These are phyloP conservation scores for Brotogeris chrysoptera DNA, from an alignment of 2,797 vertebrate species.

Conservation along the genomic window DNA sequence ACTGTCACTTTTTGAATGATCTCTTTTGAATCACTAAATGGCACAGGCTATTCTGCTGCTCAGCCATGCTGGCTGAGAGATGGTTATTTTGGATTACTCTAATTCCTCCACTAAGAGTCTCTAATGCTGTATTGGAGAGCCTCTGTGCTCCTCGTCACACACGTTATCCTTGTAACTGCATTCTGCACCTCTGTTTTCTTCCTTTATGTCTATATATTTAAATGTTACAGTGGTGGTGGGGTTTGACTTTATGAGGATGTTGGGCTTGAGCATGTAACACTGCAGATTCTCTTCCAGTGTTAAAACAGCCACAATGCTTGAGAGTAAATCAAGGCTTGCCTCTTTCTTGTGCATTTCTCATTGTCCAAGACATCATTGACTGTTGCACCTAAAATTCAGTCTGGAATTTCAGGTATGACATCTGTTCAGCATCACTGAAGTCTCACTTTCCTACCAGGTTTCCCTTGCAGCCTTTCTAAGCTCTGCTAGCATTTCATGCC, in stretches of 20 bases:
- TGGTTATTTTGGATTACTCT: background rate
- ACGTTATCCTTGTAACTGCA: no score
- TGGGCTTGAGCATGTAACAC: background rate
- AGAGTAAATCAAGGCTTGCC: background rate
- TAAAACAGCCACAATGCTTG: fast-evolving
- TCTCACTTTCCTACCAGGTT: background rate
- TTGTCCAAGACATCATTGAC: background rate
- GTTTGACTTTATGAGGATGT: background rate
- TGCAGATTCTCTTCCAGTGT: background rate
- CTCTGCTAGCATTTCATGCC: background rate
- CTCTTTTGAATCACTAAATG: background rate
- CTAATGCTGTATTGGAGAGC: background rate
- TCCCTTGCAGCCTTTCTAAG: background rate
- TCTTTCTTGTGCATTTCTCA: background rate
- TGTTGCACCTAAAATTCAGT: background rate
- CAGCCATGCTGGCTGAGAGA: background rate
- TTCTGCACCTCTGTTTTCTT: background rate
- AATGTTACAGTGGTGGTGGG: no score
- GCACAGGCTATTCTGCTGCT: background rate
- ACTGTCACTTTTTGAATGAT: background rate
- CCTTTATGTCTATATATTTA: background rate
- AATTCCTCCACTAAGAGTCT: background rate
- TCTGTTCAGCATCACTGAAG: background rate
- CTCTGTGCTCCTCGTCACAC: background rate
- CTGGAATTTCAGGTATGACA: fast-evolving